Conservation (phyloP, 2,797 vertebrate species). For the Harpagifer antarcticus region DNA sequence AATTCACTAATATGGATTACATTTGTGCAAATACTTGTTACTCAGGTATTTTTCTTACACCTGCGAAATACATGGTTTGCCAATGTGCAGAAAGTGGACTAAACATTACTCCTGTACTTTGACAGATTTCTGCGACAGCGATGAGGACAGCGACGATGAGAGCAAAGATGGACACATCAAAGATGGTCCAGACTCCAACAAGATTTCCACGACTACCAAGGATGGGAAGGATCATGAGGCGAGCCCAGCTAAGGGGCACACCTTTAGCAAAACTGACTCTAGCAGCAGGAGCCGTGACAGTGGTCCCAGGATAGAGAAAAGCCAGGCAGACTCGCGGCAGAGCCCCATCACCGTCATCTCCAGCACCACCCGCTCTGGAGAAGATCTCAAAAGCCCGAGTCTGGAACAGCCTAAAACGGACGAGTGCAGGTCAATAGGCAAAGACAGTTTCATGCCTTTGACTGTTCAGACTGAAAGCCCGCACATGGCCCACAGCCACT, state of each 20-base stretch:
- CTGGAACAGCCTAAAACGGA: slow-evolving; percentile 87
- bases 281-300: slow-evolving; percentile 81
- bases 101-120: slow-evolving; percentile 7
- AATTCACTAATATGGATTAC: neutral
- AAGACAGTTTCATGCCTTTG: slow-evolving; percentile 91
- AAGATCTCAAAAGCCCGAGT: slow-evolving; percentile 87
- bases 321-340: slow-evolving; percentile 91
- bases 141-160: slow-evolving; percentile 95
- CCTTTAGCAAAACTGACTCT: slow-evolving; percentile 77
- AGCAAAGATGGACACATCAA: slow-evolving; percentile 91
- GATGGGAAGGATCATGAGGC: slow-evolving; percentile 86
- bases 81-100: slow-evolving; percentile 3
- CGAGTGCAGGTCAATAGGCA: slow-evolving; percentile 87
- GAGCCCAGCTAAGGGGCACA: slow-evolving; percentile 82
- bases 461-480: slow-evolving; percentile 92
- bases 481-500: slow-evolving; percentile 89
- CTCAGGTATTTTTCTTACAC: neutral
- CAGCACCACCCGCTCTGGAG: slow-evolving; percentile 90
- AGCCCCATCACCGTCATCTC: slow-evolving; percentile 94
- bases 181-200: slow-evolving; percentile 89
- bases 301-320: slow-evolving; percentile 85
- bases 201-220: slow-evolving; percentile 93
- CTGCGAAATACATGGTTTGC: neutral
- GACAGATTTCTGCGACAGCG: slow-evolving; percentile 94
- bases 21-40: neutral